Evolutionary conservation across 2,797 vertebrate genomes (phyloP), one percentile per base, ranked within the genome.

Genomic region (Xyrichtys novacula): DNA sequence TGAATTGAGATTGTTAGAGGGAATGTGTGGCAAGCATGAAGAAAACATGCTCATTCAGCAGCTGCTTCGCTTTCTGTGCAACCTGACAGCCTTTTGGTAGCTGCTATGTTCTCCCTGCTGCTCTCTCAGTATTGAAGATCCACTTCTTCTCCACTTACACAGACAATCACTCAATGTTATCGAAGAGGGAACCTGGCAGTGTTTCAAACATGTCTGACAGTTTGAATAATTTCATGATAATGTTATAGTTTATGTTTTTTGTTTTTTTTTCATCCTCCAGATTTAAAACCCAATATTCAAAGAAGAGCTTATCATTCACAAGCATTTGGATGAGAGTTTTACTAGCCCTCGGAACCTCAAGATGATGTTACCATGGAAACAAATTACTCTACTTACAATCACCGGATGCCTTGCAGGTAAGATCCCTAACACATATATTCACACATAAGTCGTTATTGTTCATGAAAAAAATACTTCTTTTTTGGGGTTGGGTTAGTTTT

Each of bases 291-390:
- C 86, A 88, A 82, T 80, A 89, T 93, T 94, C 89, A 94, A 92
- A 88, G 78, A 89, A 89, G 88, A 93, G 80, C 73, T n/a, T 91
- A 88, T 71, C 85, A 74, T 89, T 95, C 91, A 90, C 90, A 88
- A 87, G 93, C 88, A 93, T 86, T 91, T 91, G 92, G 92, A 92
- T 89, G 91, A 93, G 89, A 92, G 88, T 88, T 88, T 70, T 88
- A 90, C 89, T 92, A 92, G 93, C 87, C 91, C 91, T 74, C 77
- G 88, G 93, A 78, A 89, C 84, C 91, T 94, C 93, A 96, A 96
- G 95, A 98, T 98, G 97, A 92, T 93, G 95, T 96, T 96, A 87
- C 95, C 95, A 94, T 97, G 96, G 97, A 95, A 95, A 95, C 96
- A 92, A 91, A 90, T 96, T 93, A 84, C 97, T 91, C 95, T 97